Evolutionary conservation across 2,797 vertebrate species (phyloP), one percentile per base, ranked within the genome.

Genomic region (Streptopelia turtur): DNA sequence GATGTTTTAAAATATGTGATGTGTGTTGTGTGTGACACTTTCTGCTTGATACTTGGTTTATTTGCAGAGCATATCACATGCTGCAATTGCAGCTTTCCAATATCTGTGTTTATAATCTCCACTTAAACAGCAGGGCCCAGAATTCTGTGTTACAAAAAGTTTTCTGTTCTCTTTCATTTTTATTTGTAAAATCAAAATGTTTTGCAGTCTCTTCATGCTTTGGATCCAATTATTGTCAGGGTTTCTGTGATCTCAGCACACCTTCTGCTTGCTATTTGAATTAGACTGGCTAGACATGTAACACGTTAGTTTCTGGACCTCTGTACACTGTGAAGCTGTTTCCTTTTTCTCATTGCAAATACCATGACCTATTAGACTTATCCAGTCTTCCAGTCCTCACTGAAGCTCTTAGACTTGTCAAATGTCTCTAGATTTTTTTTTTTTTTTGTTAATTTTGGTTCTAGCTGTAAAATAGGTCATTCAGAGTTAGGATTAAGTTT

Each of bases 381-480:
- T 8, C 27, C 49, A 53, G 23, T 83, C 53, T 68, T n/a, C 27
- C 31, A 77, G 53, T 45, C 35, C 49, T 81, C 6, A 4, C 30
- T 83, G 65, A 87, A 94, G 52, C 39, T 83, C 52, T 80, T 75
- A 88, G 85, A 56, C 33, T 52, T 81, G 65, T 83, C 83, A 95
- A 43, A 18, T 68, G 23, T 49, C 95, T 86, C 69, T 69, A 85
- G 64, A 85, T 23, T 47, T 25, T 6, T 8, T 23, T 57, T 59
- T 57, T 70, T 65, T 56, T n/a, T n/a, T n/a, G n/a, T 2, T 0
- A 57, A 50, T 75, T 43, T 7, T 57, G 3, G 5, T 81, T 91
- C 45, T 77, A 91, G 33, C 45, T 71, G 69, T 74, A 77, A 91
- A 94, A 22, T 80, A 91, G 88, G 35, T 80, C 49, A 72, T 76